Conservation (phyloP, 2,797 vertebrate species). For the Dicrostonyx torquatus region DNA sequence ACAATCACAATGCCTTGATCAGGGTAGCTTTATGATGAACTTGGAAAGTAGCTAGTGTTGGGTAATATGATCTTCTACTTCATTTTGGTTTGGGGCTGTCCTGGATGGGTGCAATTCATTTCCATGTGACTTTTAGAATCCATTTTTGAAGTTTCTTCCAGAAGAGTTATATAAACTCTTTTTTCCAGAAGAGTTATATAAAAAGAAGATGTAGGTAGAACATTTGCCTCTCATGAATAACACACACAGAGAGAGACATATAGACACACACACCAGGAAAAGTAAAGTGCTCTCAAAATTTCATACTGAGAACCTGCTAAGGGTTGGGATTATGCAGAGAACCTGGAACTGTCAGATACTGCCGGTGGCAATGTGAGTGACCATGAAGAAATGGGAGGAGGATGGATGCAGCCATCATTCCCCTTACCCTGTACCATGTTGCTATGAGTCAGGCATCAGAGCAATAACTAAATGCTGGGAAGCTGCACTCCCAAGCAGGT, state of each 20-base stretch:
- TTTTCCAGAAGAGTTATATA: neutral
- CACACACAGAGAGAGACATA: neutral
- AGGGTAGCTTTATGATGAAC: neutral
- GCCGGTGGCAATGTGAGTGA: neutral
- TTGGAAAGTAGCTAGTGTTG: neutral
- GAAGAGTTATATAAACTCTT: neutral
- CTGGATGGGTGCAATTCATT: neutral
- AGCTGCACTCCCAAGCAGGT: neutral
- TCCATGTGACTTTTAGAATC: constrained; percentile 29
- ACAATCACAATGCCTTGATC: neutral
- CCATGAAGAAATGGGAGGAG: neutral
- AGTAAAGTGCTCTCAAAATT: constrained; percentile 11
- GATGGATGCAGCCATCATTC: neutral
- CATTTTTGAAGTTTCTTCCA: constrained; percentile 23
- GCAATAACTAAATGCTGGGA: neutral
- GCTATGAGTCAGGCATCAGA: neutral
- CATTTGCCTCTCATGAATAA: neutral
- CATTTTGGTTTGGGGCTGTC: neutral
- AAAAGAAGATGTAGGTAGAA: neutral
- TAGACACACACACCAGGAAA: neutral
- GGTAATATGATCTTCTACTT: neutral
- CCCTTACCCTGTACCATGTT: neutral
- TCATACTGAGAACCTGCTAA: neutral
- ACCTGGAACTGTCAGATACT: neutral
- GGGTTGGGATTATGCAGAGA: neutral